Evolutionary conservation across 2,113 vertebrate species (phyloP).

Genomic region (Engraulis encrasicolus): DNA sequence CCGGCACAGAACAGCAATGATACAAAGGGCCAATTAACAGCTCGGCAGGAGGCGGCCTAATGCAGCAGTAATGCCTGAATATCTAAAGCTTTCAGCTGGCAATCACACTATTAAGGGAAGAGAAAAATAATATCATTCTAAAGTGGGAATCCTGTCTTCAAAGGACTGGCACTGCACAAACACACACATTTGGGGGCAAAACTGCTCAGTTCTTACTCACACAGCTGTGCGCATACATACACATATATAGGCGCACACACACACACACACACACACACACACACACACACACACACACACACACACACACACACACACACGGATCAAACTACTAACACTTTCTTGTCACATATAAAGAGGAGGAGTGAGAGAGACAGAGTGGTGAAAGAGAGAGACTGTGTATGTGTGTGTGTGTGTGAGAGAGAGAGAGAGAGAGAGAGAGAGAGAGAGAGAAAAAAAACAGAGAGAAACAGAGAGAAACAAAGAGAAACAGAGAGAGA

Average conservation of each 20-base stretch:
- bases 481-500: no score
- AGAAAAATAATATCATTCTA: neutral
- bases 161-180: neutral
- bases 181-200: neutral
- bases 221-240: constrained; percentile 26
- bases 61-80: neutral
- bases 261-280: neutral
- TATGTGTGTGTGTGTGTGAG: no score
- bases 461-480: no score
- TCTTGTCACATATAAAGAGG: no score
- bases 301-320: no score
- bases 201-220: neutral
- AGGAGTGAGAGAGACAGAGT: neutral
- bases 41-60: neutral
- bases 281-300: neutral
- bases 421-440: no score
- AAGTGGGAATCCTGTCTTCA: neutral
- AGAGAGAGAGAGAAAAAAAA: no score
- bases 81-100: neutral
- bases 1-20: neutral
- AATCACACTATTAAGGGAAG: neutral
- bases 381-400: no score
- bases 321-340: no score
- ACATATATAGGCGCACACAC: constrained; percentile 22
- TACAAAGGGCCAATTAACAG: neutral